Evolutionary conservation across 2,888 invertebrate genomes (phyloP).

Genomic region (Limnephilus rhombicus): DNA sequence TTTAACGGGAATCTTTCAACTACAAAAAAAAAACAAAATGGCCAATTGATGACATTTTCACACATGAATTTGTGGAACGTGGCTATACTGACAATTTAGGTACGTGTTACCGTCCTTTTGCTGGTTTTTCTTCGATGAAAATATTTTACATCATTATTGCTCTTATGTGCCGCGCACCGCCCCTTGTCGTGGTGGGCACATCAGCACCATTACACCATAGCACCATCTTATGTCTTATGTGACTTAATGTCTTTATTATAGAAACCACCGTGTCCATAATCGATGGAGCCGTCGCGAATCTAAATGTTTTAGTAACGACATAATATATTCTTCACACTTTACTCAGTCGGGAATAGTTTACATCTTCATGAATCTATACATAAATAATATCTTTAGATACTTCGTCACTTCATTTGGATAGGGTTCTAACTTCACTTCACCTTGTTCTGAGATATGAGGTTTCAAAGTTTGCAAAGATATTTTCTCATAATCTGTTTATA

Average conservation of each 20-base stretch:
- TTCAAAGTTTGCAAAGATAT: too few relatives aligned
- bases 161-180: constrained; percentile 8
- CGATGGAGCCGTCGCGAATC: neutral
- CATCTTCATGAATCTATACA: neutral
- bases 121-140: neutral
- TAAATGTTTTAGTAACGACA: neutral
- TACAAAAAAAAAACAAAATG: too few relatives aligned
- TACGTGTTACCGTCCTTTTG: neutral
- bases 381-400: too few relatives aligned
- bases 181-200: constrained; percentile 22
- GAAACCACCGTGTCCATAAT: neutral
- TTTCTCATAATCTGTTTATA: too few relatives aligned
- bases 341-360: neutral
- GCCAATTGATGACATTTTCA: too few relatives aligned
- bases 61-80: neutral
- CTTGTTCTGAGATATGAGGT: too few relatives aligned
- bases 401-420: too few relatives aligned
- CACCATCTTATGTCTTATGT: neutral
- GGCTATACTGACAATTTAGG: neutral
- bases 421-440: too few relatives aligned
- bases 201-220: neutral
- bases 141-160: neutral
- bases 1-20: too few relatives aligned
- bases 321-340: neutral
- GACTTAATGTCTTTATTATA: neutral